These are phyloP conservation scores for Hipparchia semele DNA, from an alignment of 2,888 invertebrate species.

Conservation along the genomic window DNA sequence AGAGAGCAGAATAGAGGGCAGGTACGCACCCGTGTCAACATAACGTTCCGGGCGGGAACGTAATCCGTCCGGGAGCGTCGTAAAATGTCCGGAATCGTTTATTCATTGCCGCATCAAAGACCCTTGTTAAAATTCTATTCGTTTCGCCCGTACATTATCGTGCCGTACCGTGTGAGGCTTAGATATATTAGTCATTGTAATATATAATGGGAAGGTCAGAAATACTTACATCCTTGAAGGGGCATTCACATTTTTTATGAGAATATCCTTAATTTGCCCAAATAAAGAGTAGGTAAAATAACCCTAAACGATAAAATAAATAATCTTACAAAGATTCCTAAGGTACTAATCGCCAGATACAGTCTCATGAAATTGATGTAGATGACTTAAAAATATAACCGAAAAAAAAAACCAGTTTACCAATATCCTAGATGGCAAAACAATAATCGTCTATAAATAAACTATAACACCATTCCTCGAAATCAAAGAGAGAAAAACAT, in stretches of 20 bases:
- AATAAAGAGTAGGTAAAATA: too few species aligned
- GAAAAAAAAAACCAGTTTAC: too few species aligned
- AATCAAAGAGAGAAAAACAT: constrained; percentile 10
- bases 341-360: too few species aligned
- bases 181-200: constrained; percentile 10
- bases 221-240: too few species aligned
- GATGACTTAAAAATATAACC: too few species aligned
- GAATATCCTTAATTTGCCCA: too few species aligned
- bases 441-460: not conserved
- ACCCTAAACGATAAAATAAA: too few species aligned
- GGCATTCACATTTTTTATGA: too few species aligned
- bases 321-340: too few species aligned
- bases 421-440: too few species aligned
- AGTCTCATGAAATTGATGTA: too few species aligned
- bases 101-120: constrained; percentile 72
- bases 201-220: not conserved
- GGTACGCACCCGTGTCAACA: constrained; percentile 39
- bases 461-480: constrained; percentile 6
- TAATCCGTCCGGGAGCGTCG: constrained; percentile 59
- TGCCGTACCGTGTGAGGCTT: constrained; percentile 11
- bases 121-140: constrained; percentile 70
- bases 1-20: not conserved
- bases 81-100: constrained; percentile 71
- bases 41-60: constrained; percentile 27
- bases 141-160: constrained; percentile 50